Evolutionary conservation across 2,888 invertebrate species (phyloP).

Genomic region (Cantharis flavilabris): DNA sequence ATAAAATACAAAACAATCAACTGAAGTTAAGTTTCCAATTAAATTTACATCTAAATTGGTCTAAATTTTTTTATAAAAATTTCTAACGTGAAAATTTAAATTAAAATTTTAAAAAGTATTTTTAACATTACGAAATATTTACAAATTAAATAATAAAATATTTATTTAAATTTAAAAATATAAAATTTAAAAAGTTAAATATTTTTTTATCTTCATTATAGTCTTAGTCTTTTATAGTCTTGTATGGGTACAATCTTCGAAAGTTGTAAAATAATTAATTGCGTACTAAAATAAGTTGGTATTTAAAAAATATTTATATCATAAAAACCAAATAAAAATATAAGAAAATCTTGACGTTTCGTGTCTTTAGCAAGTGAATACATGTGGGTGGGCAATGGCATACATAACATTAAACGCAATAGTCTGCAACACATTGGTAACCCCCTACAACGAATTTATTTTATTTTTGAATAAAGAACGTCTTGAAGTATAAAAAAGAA

Average conservation of each 20-base stretch:
- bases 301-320: not conserved
- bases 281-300: not conserved
- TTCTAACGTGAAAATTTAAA: not conserved
- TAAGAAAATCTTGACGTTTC: not conserved
- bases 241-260: not conserved
- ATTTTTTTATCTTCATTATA: not conserved
- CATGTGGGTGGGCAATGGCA: constrained; percentile 14
- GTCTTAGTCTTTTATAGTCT: not conserved
- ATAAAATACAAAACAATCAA: not conserved
- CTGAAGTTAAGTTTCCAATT: not conserved
- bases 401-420: constrained; percentile 1
- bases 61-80: not conserved
- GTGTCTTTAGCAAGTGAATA: not conserved
- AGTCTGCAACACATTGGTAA: constrained; percentile 1
- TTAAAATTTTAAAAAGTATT: not conserved
- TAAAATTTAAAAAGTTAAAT: not conserved
- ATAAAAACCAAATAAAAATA: not conserved
- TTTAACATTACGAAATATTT: not conserved
- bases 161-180: not conserved
- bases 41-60: not conserved
- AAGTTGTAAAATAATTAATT: not conserved
- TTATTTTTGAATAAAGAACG: constrained; percentile 4
- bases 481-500: not conserved
- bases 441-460: constrained; percentile 11
- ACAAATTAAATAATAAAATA: not conserved